A percentile compares a stretch with the other conserved stretches of the same genome.
Conservation (phyloP, 2,797 vertebrate genomes). For the Labeo calbasu region DNA sequence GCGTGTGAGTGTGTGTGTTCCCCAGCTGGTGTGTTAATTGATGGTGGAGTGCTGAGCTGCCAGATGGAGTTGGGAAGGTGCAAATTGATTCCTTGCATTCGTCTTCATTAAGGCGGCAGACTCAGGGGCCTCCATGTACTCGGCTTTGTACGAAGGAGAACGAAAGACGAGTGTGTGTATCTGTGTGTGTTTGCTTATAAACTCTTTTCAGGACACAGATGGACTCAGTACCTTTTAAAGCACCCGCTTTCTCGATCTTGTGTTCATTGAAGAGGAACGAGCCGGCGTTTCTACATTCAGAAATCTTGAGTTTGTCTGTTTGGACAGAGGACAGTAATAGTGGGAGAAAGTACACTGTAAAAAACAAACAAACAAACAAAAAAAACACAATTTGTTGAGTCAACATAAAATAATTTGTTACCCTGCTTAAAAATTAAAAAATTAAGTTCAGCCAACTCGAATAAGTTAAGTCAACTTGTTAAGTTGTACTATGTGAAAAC, state of each 20-base stretch:
- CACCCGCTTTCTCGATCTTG: background rate
- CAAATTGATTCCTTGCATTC: slow-evolving; percentile 83
- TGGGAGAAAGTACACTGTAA: background rate
- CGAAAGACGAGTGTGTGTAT: slow-evolving; percentile 4
- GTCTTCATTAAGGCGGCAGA: slow-evolving; percentile 81
- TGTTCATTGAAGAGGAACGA: background rate
- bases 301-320: slow-evolving; percentile 47
- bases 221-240: background rate
- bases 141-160: slow-evolving; percentile 54
- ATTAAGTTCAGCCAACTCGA: too few species aligned
- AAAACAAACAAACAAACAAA: too few species aligned
- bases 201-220: slow-evolving; percentile 37
- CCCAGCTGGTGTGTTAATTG: slow-evolving; percentile 82
- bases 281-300: background rate
- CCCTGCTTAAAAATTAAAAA: too few species aligned
- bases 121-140: slow-evolving; percentile 67
- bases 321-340: slow-evolving; percentile 1
- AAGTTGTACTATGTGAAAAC: too few species aligned
- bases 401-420: too few species aligned
- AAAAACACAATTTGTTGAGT: too few species aligned
- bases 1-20: slow-evolving; percentile 70
- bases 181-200: slow-evolving; percentile 31
- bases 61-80: slow-evolving; percentile 81
- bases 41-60: slow-evolving; percentile 73
- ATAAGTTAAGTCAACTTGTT: too few species aligned